These are phyloP conservation scores for Plectropomus leopardus DNA, from an alignment of 2,113 vertebrate genomes.

Conservation along the genomic window DNA sequence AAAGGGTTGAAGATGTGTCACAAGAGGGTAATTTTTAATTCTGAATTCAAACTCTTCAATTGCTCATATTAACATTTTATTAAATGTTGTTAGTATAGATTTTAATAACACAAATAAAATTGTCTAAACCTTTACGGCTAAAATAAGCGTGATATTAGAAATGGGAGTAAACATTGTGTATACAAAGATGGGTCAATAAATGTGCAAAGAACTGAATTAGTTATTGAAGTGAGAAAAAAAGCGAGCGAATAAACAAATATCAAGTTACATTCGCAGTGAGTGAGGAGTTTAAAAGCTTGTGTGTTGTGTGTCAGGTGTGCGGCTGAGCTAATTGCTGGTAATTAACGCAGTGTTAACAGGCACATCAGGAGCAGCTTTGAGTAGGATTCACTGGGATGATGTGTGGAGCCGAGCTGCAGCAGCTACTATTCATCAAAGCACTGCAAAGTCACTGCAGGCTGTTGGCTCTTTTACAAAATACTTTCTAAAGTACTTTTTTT, in stretches of 20 bases:
- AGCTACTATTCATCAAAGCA: constrained; percentile 54
- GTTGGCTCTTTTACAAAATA: constrained; percentile 61
- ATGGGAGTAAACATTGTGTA: too few species aligned
- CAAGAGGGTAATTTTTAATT: too few species aligned
- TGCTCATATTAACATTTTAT: too few species aligned
- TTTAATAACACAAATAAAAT: too few species aligned
- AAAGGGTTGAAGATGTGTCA: too few species aligned
- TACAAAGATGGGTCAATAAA: not conserved
- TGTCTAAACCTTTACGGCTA: too few species aligned
- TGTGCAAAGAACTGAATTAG: not conserved
- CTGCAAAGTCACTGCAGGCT: constrained; percentile 56
- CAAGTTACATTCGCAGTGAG: not conserved
- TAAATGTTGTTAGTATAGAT: too few species aligned
- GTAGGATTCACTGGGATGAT: constrained; percentile 34
- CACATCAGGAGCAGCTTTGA: constrained; percentile 40
- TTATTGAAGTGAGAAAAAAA: not conserved
- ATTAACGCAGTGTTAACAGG: constrained; percentile 45
- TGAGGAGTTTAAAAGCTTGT: not conserved
- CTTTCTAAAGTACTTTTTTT: constrained; percentile 56
- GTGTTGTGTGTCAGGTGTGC: constrained; percentile 13
- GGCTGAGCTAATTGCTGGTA: constrained; percentile 43
- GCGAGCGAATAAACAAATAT: not conserved
- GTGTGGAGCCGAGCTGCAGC: constrained; percentile 33
- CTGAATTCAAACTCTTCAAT: too few species aligned
- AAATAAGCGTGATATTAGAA: too few species aligned